These are phyloP conservation scores for Listrodromus nycthemerus DNA, from an alignment of 2,888 invertebrate genomes.

Conservation along the genomic window DNA sequence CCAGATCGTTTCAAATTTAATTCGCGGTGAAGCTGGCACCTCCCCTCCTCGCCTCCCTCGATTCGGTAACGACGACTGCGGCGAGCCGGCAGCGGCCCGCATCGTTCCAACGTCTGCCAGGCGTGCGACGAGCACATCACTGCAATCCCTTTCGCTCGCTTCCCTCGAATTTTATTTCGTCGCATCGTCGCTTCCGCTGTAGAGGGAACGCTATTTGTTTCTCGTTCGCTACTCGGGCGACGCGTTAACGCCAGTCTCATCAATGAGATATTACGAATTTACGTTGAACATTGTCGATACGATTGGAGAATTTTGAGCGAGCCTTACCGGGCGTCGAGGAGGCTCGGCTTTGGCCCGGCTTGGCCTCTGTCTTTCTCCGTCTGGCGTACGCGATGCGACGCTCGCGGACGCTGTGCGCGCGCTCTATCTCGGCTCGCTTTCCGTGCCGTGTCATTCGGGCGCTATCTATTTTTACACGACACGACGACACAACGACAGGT, in stretches of 20 bases:
- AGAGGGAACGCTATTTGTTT: no score
- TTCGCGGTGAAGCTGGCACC: not conserved
- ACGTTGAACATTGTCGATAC: not conserved
- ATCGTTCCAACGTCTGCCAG: not conserved
- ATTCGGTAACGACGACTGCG: conserved; percentile 3
- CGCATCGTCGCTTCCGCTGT: not conserved
- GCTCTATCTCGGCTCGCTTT: conserved; percentile 57
- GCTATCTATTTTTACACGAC: conserved; percentile 68
- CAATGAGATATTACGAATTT: not conserved
- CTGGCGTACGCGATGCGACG: conserved; percentile 55
- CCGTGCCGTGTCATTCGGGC: conserved; percentile 55
- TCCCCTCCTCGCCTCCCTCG: no score
- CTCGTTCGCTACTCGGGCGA: no score
- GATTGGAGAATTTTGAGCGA: not conserved
- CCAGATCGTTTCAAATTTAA: not conserved
- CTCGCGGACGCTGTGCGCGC: conserved; percentile 42
- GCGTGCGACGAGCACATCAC: not conserved
- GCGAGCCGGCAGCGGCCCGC: not conserved
- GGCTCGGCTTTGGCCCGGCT: conserved; percentile 43
- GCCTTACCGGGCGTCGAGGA: conserved; percentile 5
- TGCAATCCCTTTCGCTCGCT: not conserved
- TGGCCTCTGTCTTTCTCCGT: conserved; percentile 20
- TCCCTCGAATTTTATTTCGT: not conserved
- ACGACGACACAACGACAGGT: conserved; percentile 61
- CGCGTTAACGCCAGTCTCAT: not conserved